Evolutionary conservation across 1,140 invertebrate species (phyloP), one percentile per base, ranked within the genome.

Genomic region (Drosophila funebris): DNA sequence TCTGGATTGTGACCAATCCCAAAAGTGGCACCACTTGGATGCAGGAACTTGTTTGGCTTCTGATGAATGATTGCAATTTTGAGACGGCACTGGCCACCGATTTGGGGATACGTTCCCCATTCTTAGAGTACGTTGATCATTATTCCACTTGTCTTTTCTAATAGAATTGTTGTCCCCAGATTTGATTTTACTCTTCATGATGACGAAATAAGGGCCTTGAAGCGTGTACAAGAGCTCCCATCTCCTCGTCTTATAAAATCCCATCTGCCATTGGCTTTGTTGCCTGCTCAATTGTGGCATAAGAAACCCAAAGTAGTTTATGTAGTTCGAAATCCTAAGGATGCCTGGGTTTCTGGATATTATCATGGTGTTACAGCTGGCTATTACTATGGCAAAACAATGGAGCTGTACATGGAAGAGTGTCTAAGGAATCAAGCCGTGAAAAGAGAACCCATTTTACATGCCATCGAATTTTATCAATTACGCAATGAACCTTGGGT

Each of bases 281-380:
- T 96, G 1, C 95, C 95, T 0, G 81, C 90, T 2, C 91, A 93
- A 53, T 72, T 94, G 4, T 90, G 91, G 70, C 76, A 90, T 6
- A 73, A 89, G 20, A 90, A 90, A 6, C 91, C 90, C 0, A 93
- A 98, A 96, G 92, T 96, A 0, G 52, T 97, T 5, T 97, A 96
- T 81, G 94, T 97, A 0, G 94, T 94, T 6, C 92, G 97, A 43
- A 97, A 97, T 92, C 96, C 96, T 0, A 96, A 96, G 87, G 97
- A 97, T 90, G 94, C 96, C 0, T 95, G 94, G 13, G 95, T 97
- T 0, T 97, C 96, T 0, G 96, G 94, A 76, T 97, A 95, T 85
- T 95, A 97, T 91, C 94, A 97, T 63, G 95, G 95, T 73, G 93
- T 84, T 73, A 91, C 94, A 0, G 93, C 93, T 56, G 95, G 95